These are phyloP conservation scores for Zoroaster sp. DNA, from an alignment of 53 echinoderm and acorn worm genomes.

Conservation along the genomic window DNA sequence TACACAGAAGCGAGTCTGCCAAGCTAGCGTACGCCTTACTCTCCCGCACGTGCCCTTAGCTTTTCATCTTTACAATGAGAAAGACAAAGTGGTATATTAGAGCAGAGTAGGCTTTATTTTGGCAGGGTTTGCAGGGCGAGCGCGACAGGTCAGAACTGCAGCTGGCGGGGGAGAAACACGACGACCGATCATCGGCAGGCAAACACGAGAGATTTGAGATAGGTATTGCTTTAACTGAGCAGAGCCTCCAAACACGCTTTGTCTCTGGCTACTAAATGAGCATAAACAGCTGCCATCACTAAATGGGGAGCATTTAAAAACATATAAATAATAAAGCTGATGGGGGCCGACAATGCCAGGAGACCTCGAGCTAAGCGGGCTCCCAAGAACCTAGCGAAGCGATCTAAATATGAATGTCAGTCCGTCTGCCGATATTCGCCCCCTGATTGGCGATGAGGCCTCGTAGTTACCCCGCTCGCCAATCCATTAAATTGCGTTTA, in stretches of 20 bases:
- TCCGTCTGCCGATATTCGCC: conserved; percentile 25
- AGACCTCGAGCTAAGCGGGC: background rate
- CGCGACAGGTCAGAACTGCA: conserved; percentile 44
- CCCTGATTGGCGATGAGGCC: conserved; percentile 15
- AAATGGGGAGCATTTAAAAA: conserved; percentile 72
- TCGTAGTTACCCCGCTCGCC: conserved; percentile 23
- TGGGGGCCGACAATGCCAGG: conserved; percentile 51
- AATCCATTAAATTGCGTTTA: conserved; percentile 55
- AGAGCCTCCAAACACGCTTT: conserved; percentile 25
- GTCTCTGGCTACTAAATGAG: conserved; percentile 69
- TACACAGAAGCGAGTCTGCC: conserved; percentile 20
- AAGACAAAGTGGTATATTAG: conserved; percentile 76
- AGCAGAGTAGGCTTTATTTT: conserved; percentile 56
- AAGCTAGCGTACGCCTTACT: conserved; percentile 46
- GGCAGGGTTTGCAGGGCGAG: conserved; percentile 45
- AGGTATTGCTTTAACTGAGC: conserved; percentile 22
- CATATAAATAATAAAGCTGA: conserved; percentile 82
- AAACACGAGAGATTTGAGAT: conserved; percentile 11
- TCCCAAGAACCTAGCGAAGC: conserved; percentile 41
- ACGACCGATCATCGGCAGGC: background rate
- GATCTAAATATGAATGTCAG: conserved; percentile 42
- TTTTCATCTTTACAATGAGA: conserved; percentile 53
- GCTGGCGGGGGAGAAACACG: conserved; percentile 65
- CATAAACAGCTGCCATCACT: conserved; percentile 68
- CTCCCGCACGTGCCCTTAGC: conserved; percentile 59